These are phyloP conservation scores for Dendrocincla tyrannina DNA, from an alignment of 2,797 vertebrate species.

Conservation along the genomic window DNA sequence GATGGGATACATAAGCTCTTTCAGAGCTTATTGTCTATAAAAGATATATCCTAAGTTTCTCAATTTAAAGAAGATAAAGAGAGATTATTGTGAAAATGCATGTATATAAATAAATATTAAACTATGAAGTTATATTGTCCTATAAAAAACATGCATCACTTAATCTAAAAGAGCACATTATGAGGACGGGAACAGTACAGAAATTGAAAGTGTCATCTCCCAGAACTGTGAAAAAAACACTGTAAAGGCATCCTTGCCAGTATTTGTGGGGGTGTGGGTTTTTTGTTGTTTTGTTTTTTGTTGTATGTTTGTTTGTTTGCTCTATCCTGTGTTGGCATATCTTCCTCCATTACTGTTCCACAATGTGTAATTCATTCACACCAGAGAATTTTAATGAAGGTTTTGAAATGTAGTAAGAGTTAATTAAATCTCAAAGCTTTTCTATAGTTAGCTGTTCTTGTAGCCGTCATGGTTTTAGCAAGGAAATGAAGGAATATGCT, in stretches of 20 bases:
- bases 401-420: neutral
- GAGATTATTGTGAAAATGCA: neutral
- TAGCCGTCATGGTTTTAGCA: neutral
- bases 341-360: neutral
- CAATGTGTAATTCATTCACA: neutral
- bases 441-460: neutral
- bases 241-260: neutral
- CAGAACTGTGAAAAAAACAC: neutral
- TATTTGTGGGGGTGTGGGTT: rapidly evolving
- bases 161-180: neutral
- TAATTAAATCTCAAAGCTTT: neutral
- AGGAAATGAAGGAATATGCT: neutral
- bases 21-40: neutral
- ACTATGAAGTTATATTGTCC: neutral
- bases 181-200: neutral
- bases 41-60: neutral
- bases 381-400: neutral
- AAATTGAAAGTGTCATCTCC: neutral
- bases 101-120: neutral
- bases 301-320: neutral
- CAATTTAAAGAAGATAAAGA: neutral
- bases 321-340: neutral
- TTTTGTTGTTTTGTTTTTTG: neutral
- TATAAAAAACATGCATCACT: neutral
- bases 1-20: neutral